Percentiles rank a stretch among this genome's conserved stretches.
These are phyloP conservation scores for Eupithecia centaureata DNA, from an alignment of 2,888 invertebrate species.

Conservation along the genomic window DNA sequence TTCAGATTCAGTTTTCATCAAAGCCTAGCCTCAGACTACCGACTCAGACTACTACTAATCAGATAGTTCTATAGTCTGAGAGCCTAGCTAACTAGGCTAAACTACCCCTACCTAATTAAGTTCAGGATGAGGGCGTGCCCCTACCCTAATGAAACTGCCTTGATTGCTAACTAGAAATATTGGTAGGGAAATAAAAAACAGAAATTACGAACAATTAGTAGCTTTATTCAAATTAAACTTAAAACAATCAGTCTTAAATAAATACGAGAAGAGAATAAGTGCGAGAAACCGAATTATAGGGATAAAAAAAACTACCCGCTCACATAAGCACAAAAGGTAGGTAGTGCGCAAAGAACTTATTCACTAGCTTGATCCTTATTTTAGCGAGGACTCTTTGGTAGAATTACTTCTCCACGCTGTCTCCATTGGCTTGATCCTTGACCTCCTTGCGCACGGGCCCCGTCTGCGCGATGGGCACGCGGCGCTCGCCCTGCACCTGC, in stretches of 20 bases:
- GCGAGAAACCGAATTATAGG: neutral
- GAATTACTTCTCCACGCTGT: conserved; percentile 50
- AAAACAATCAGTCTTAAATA: conserved; percentile 30
- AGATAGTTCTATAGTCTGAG: too few relatives aligned
- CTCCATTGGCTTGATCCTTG: conserved; percentile 77
- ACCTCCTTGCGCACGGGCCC: conserved; percentile 83
- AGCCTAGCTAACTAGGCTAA: too few relatives aligned
- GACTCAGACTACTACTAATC: too few relatives aligned
- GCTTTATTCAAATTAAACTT: conserved; percentile 20
- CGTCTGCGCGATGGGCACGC: conserved; percentile 85
- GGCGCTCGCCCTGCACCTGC: conserved; percentile 75
- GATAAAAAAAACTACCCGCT: conserved; percentile 6
- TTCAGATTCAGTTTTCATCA: too few relatives aligned
- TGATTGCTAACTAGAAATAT: too few relatives aligned
- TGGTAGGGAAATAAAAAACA: too few relatives aligned
- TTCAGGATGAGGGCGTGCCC: too few relatives aligned
- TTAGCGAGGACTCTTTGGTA: neutral
- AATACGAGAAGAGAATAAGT: too few relatives aligned
- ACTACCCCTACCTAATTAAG: too few relatives aligned
- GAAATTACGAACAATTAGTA: neutral
- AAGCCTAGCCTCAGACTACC: too few relatives aligned
- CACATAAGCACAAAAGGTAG: neutral
- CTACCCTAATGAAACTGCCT: too few relatives aligned
- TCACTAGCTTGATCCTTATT: neutral
- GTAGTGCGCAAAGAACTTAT: neutral